Base-by-base conservation (phyloP, 1,140 invertebrate species). In the Scaptomyza graminum region DNA sequence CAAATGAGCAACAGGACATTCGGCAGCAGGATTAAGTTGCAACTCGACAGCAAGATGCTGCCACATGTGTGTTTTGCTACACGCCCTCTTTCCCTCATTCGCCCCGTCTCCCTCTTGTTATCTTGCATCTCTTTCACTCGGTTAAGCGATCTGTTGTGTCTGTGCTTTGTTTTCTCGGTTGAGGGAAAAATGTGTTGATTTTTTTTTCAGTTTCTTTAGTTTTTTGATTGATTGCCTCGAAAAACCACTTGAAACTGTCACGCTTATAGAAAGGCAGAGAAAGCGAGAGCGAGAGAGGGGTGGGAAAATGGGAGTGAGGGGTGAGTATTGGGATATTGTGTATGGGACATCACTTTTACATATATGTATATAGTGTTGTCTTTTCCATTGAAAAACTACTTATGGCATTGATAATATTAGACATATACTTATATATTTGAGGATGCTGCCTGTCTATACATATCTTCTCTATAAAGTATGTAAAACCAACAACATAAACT, bases 171-270 rank as follows among this genome's bases (percentile, higher is more conserved):
- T 75, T 34, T 34, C 8, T 34, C 41, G 49, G 34, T 46, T 13
- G 54, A 60, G 59, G 37, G 37, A 74, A 84, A 85, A 87, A 78
- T 41, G 82, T 85, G 81, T 81, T 72, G 70, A 61, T 31, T 34
- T 65, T 75, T 85, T 85, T 85, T 85, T 41, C 12, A 2, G 82
- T 85, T 87, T 82, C 68, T 74, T 9, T 9, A 9, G 65, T 31
- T 65, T 75, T 85, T 85, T 85, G 82, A 85, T 85, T 85, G 82
- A 85, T 85, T 85, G 83, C 82, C 82, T 59, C 46, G 82, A 80
- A 87, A 87, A 87, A 78, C 82, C 82, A 85, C 82, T 85, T 85
- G 82, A 85, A 85, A 82, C 78, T 85, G 82, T 87, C 82, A 85
- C 61, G 8, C 31, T 34, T 34, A 34, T 6, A 34, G 31, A 34